Percentiles rank a stretch among this genome's conserved stretches.
Evolutionary conservation across 2,113 vertebrate genomes (phyloP).

Genomic region (Nesogale talazaci): DNA sequence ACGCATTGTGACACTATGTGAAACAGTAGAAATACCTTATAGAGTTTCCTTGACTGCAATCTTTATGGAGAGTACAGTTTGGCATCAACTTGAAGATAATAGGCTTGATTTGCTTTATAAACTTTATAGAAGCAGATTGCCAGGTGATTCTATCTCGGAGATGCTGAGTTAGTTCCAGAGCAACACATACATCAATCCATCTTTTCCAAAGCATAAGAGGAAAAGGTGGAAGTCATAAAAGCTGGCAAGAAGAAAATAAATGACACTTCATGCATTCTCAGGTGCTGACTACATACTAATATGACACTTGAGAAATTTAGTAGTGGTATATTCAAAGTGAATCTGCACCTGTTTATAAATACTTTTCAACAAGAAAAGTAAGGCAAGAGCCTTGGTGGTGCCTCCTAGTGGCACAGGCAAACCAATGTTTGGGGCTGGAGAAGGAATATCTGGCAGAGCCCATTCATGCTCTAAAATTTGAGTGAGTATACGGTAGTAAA

Average conservation of each 20-base stretch:
- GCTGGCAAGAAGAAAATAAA: background rate
- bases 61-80: background rate
- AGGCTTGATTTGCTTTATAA: background rate
- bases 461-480: background rate
- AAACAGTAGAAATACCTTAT: background rate
- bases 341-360: background rate
- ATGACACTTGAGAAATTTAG: background rate
- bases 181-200: background rate
- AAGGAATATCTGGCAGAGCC: background rate
- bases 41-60: background rate
- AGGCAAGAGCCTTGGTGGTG: background rate
- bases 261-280: background rate
- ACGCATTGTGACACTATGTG: background rate
- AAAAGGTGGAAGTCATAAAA: background rate
- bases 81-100: background rate
- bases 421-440: background rate
- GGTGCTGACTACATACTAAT: background rate
- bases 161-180: background rate
- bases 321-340: background rate
- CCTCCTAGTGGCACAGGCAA: background rate
- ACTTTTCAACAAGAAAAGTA: background rate
- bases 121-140: background rate
- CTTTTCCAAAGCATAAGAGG: background rate
- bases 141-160: background rate
- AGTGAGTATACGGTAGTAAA: background rate